These are phyloP conservation scores for Panthera leo DNA, from an alignment of 2,113 vertebrate species.

Conservation along the genomic window DNA sequence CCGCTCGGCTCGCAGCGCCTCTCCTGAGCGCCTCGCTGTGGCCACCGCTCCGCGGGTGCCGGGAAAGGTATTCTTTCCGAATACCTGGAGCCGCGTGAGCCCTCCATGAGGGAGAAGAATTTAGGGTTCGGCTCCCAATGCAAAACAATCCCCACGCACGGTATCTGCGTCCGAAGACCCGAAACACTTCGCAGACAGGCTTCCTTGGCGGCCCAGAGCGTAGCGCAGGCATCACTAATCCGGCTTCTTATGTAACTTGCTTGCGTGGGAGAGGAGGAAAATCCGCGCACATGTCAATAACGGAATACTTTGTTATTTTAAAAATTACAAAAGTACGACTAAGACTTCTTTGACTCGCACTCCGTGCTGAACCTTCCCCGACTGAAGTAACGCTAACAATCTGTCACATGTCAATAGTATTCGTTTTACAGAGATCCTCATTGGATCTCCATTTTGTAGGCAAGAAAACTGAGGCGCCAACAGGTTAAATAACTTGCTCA, in stretches of 20 bases:
- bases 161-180: background rate
- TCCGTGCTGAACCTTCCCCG: background rate
- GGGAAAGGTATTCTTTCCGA: background rate
- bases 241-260: background rate
- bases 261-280: background rate
- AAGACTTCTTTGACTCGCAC: background rate
- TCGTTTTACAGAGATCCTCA: background rate
- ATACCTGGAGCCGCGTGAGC: background rate
- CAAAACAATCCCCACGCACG: background rate
- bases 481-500: background rate
- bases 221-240: background rate
- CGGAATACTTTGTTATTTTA: background rate
- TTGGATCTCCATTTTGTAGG: background rate
- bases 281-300: background rate
- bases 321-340: background rate
- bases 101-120: background rate
- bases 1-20: fast-evolving
- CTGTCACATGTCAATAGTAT: background rate
- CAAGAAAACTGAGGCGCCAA: background rate
- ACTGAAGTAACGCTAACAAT: background rate
- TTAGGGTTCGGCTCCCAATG: background rate
- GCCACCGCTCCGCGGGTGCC: background rate
- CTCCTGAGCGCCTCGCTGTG: slow-evolving; percentile 59
- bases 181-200: background rate
- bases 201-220: background rate